phyloP scores from a whole-genome alignment of 2,888 invertebrate genomes.

The Oscheius sp. region DNA sequence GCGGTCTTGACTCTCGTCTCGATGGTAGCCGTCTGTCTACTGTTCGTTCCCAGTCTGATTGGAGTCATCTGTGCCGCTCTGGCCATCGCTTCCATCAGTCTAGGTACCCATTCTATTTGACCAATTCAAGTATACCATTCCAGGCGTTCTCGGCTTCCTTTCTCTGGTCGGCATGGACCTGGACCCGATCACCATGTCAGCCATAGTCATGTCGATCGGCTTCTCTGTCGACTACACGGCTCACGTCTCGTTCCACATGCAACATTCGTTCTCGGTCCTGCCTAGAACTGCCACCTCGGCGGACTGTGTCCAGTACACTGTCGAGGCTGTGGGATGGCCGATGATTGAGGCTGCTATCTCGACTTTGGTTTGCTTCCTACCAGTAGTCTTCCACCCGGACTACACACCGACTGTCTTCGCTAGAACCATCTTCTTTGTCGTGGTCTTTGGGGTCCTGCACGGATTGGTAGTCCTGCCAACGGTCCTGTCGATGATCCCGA shows the following conservation, averaged over 20 bases:
- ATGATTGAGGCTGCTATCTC: slow-evolving; percentile 49
- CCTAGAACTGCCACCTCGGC: slow-evolving; percentile 31
- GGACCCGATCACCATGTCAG: slow-evolving; percentile 49
- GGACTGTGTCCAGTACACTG: slow-evolving; percentile 39
- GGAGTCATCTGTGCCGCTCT: slow-evolving; percentile 44
- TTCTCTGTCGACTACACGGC: slow-evolving; percentile 54
- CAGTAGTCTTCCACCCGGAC: slow-evolving; percentile 41
- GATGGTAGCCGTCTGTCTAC: slow-evolving; percentile 48
- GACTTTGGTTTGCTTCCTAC: slow-evolving; percentile 46
- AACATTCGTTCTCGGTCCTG: slow-evolving; percentile 37
- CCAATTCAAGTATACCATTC: background rate
- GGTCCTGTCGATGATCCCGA: slow-evolving; percentile 41
- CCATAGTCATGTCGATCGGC: slow-evolving; percentile 52
- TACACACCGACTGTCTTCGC: slow-evolving; percentile 49
- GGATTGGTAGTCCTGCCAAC: slow-evolving; percentile 45
- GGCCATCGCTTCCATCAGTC: slow-evolving; percentile 45
- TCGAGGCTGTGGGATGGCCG: slow-evolving; percentile 43
- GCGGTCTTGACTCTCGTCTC: slow-evolving; percentile 43
- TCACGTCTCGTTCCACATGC: slow-evolving; percentile 51
- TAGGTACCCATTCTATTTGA: slow-evolving; percentile 28
- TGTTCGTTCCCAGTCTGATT: slow-evolving; percentile 45
- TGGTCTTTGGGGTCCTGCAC: slow-evolving; percentile 39
- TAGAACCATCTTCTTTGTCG: slow-evolving; percentile 41
- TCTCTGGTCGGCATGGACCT: slow-evolving; percentile 41
- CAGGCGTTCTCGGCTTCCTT: slow-evolving; percentile 49